These are phyloP conservation scores for Orthosia gracilis DNA, from an alignment of 2,888 invertebrate genomes.

Conservation along the genomic window DNA sequence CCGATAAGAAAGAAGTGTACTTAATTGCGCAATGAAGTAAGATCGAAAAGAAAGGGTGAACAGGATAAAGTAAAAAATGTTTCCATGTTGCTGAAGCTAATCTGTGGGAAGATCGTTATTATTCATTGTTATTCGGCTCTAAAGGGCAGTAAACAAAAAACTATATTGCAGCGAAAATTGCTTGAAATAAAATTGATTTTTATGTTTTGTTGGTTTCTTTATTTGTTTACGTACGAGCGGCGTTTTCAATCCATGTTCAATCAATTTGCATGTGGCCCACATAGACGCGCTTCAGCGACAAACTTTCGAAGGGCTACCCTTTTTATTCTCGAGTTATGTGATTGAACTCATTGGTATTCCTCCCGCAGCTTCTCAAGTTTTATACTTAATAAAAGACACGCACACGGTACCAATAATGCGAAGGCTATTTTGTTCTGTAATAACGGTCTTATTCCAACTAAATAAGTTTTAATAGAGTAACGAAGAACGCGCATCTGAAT, in stretches of 20 bases:
- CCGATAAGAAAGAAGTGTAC: conserved; percentile 31
- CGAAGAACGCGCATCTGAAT: conserved; percentile 67
- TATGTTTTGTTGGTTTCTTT: conserved; percentile 45
- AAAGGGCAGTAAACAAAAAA: conserved; percentile 55
- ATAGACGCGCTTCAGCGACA: conserved; percentile 70
- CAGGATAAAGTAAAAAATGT: conserved; percentile 42
- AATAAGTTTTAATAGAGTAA: conserved; percentile 62
- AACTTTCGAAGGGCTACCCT: conserved; percentile 75
- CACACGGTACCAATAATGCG: conserved; percentile 70
- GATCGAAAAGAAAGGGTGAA: conserved; percentile 39
- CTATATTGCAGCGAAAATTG: conserved; percentile 49
- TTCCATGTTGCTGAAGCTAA: conserved; percentile 41
- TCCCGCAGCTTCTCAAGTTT: conserved; percentile 73
- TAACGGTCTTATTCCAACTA: conserved; percentile 64
- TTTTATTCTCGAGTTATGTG: conserved; percentile 79
- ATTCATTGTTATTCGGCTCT: conserved; percentile 56
- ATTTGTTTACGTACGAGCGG: conserved; percentile 57
- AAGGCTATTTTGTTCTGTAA: conserved; percentile 65
- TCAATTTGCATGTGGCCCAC: conserved; percentile 78
- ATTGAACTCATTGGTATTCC: conserved; percentile 82
- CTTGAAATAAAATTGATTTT: conserved; percentile 40
- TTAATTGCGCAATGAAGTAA: conserved; percentile 41
- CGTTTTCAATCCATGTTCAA: conserved; percentile 73
- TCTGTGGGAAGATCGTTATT: conserved; percentile 39
- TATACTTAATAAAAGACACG: conserved; percentile 79